Percentiles rank a stretch among this genome's conserved stretches.
phyloP scores from a whole-genome alignment of 53 echinoderm and acorn worm genomes.

The Stichopus horrens region DNA sequence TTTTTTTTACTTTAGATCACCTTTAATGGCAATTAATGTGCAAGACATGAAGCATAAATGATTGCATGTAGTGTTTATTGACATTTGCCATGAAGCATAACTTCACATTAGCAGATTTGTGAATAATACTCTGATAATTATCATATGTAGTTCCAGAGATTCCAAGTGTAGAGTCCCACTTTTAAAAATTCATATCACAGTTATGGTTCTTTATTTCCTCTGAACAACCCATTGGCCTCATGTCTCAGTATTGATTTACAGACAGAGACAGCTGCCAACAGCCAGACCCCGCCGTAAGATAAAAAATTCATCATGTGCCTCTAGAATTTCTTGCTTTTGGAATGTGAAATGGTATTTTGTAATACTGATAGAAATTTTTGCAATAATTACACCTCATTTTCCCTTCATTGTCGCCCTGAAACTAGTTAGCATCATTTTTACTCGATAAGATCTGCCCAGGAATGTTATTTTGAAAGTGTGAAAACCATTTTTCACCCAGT shows the following conservation, averaged over 20 bases:
- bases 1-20: too few relatives aligned
- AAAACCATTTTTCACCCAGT: not conserved
- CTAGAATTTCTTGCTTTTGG: not conserved
- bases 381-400: constrained; percentile 1
- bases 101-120: too few relatives aligned
- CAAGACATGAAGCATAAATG: too few relatives aligned
- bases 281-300: not conserved
- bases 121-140: too few relatives aligned
- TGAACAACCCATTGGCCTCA: not conserved
- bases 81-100: too few relatives aligned
- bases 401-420: not conserved
- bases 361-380: not conserved
- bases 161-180: not conserved
- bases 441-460: not conserved
- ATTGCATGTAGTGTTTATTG: too few relatives aligned
- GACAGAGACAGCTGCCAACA: not conserved
- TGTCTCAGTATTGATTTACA: constrained; percentile 1
- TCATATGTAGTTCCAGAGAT: too few relatives aligned
- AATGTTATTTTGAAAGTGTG: not conserved
- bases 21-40: too few relatives aligned
- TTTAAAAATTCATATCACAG: not conserved
- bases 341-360: not conserved
- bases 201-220: not conserved
- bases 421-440: not conserved
- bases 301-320: not conserved